Percentiles rank a stretch among this genome's conserved stretches.
phyloP scores from a whole-genome alignment of 2,797 vertebrate genomes.

The Cryptoprocta ferox region DNA sequence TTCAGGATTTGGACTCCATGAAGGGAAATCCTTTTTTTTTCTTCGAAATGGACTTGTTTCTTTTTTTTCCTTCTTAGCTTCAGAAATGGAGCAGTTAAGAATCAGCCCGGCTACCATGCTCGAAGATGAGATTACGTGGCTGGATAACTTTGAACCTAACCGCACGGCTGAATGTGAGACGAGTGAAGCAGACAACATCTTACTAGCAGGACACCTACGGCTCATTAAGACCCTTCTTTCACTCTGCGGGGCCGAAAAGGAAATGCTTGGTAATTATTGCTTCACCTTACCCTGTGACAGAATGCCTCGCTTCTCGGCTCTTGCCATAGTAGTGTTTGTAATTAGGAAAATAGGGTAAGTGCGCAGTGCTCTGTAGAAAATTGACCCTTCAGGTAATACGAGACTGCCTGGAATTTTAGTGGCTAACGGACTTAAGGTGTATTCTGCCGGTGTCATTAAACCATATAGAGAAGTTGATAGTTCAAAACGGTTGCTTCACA shows the following conservation, averaged over 20 bases:
- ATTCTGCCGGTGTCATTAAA: not conserved
- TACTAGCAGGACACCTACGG: constrained; percentile 96
- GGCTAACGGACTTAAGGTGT: not conserved
- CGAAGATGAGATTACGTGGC: constrained; percentile 99
- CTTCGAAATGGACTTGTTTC: not conserved
- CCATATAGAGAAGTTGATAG: not conserved
- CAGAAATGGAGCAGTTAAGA: constrained; percentile 97
- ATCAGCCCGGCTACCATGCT: constrained; percentile 97
- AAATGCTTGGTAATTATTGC: constrained; percentile 92
- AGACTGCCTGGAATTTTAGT: not conserved
- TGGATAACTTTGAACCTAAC: constrained; percentile 98
- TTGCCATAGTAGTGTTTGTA: not conserved
- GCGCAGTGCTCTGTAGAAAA: not conserved
- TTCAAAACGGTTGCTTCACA: not conserved
- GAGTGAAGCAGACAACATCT: constrained; percentile 97
- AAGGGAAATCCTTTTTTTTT: not conserved
- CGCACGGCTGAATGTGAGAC: constrained; percentile 98
- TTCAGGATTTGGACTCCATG: not conserved
- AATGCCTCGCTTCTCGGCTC: not conserved
- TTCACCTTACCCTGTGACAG: not conserved
- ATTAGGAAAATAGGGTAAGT: not conserved
- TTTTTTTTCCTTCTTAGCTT: constrained; percentile 85
- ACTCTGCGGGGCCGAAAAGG: constrained; percentile 96
- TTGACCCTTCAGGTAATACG: not conserved
- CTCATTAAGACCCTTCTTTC: constrained; percentile 99